phyloP scores from a whole-genome alignment of 2,888 invertebrate species.

The Adelognathus sp. region DNA sequence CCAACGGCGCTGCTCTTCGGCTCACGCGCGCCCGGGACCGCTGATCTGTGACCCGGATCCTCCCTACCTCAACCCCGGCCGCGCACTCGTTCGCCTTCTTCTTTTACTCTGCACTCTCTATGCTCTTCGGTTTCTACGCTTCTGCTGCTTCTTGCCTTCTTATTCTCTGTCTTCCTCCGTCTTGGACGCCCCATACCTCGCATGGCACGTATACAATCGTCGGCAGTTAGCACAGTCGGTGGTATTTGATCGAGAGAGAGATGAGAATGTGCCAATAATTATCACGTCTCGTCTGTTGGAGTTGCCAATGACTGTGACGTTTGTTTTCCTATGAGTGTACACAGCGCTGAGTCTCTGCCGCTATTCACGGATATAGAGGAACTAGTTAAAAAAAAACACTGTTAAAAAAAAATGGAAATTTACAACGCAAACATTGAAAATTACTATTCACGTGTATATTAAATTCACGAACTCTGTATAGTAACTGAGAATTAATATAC shows the following conservation, averaged over 20 bases:
- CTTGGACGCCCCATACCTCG: too few relatives aligned
- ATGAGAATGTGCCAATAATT: not conserved
- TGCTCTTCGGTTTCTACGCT: slow-evolving; percentile 62
- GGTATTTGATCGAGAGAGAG: not conserved
- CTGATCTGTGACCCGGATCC: slow-evolving; percentile 81
- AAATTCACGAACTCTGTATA: too few relatives aligned
- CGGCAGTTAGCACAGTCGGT: not conserved
- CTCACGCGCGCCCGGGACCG: slow-evolving; percentile 73
- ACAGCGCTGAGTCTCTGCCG: not conserved
- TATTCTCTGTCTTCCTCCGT: slow-evolving; percentile 31
- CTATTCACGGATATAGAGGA: too few relatives aligned
- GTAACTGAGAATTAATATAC: too few relatives aligned
- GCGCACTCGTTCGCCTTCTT: slow-evolving; percentile 71
- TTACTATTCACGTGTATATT: too few relatives aligned
- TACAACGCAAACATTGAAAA: too few relatives aligned
- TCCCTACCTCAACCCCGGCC: slow-evolving; percentile 77
- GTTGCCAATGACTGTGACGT: not conserved
- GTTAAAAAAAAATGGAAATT: too few relatives aligned
- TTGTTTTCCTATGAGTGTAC: not conserved
- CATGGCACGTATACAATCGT: slow-evolving; percentile 25
- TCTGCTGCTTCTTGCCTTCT: slow-evolving; percentile 25
- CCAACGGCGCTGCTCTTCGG: slow-evolving; percentile 70
- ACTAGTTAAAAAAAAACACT: too few relatives aligned
- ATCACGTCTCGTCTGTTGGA: not conserved
- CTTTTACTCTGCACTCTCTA: slow-evolving; percentile 67